Evolutionary conservation across 1,140 invertebrate species (phyloP).

Genomic region (Leptonema lineaticorne): DNA sequence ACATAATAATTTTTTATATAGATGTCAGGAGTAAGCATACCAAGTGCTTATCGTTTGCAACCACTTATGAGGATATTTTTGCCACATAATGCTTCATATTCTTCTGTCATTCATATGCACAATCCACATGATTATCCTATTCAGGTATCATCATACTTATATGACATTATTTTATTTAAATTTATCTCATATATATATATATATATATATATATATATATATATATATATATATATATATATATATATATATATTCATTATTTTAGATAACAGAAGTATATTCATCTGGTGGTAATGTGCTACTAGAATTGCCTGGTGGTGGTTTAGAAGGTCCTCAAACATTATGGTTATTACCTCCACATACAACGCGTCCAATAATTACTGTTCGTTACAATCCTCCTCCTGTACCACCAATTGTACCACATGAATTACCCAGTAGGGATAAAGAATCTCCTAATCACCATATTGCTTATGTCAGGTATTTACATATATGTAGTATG

Average conservation of each 20-base stretch:
- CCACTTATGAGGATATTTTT: slow-evolving; percentile 87
- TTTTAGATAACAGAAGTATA: slow-evolving; percentile 81
- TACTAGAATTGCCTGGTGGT: slow-evolving; percentile 77
- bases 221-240: not conserved
- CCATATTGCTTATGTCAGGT: slow-evolving; percentile 38
- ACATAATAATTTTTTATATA: slow-evolving; percentile 14
- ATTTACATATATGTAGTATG: not conserved
- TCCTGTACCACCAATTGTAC: slow-evolving; percentile 53
- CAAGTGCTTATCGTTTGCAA: slow-evolving; percentile 84
- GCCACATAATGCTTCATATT: slow-evolving; percentile 89
- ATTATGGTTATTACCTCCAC: slow-evolving; percentile 89
- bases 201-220: not conserved
- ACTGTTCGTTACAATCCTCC: slow-evolving; percentile 71
- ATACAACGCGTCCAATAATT: slow-evolving; percentile 86
- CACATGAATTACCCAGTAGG: slow-evolving; percentile 21
- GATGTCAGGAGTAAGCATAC: slow-evolving; percentile 56
- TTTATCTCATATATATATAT: no score
- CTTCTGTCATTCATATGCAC: slow-evolving; percentile 87
- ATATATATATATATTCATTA: no score
- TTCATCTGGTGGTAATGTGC: slow-evolving; percentile 88
- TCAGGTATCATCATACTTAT: slow-evolving; percentile 63
- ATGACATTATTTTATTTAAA: not conserved
- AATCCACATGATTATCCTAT: slow-evolving; percentile 87
- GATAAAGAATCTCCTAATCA: slow-evolving; percentile 23
- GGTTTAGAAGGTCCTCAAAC: slow-evolving; percentile 72